Conservation (phyloP, 2,888 invertebrate species). For the Hofmannophila pseudospretella region DNA sequence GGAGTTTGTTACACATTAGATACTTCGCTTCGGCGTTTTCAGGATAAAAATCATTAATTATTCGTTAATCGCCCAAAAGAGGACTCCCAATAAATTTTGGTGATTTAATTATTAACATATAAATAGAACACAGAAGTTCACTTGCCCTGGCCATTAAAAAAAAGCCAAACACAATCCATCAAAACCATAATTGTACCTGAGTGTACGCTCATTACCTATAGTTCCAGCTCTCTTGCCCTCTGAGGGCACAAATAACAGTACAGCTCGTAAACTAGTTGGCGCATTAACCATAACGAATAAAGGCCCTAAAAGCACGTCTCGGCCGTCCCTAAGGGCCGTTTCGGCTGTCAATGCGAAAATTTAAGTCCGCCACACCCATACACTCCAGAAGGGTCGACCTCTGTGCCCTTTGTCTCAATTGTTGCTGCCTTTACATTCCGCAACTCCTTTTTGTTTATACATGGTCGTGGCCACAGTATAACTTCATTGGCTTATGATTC, state of each 20-base stretch:
- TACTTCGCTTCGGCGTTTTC: too few species aligned
- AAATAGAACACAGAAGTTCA: too few species aligned
- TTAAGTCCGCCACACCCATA: slow-evolving; percentile 75
- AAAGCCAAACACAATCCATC: slow-evolving; percentile 1
- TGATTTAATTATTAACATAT: too few species aligned
- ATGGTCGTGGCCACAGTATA: background rate
- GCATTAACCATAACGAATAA: slow-evolving; percentile 77
- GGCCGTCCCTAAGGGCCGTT: slow-evolving; percentile 70
- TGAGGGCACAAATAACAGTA: slow-evolving; percentile 67
- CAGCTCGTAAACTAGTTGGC: slow-evolving; percentile 70
- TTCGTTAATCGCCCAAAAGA: too few species aligned
- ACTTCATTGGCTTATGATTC: background rate
- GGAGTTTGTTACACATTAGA: too few species aligned
- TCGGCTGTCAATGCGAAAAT: slow-evolving; percentile 77
- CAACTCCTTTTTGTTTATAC: slow-evolving; percentile 32
- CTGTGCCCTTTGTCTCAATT: slow-evolving; percentile 71
- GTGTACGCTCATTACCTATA: background rate
- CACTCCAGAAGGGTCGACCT: slow-evolving; percentile 72
- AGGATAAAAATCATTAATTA: too few species aligned
- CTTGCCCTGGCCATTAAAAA: background rate
- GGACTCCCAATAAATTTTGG: too few species aligned
- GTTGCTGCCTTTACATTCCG: slow-evolving; percentile 44
- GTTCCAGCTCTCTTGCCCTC: slow-evolving; percentile 24
- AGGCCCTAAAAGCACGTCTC: slow-evolving; percentile 73
- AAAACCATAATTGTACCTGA: slow-evolving; percentile 12